These are phyloP conservation scores for Leptodactylus fallax DNA, from an alignment of 2,797 vertebrate genomes.

Conservation along the genomic window DNA sequence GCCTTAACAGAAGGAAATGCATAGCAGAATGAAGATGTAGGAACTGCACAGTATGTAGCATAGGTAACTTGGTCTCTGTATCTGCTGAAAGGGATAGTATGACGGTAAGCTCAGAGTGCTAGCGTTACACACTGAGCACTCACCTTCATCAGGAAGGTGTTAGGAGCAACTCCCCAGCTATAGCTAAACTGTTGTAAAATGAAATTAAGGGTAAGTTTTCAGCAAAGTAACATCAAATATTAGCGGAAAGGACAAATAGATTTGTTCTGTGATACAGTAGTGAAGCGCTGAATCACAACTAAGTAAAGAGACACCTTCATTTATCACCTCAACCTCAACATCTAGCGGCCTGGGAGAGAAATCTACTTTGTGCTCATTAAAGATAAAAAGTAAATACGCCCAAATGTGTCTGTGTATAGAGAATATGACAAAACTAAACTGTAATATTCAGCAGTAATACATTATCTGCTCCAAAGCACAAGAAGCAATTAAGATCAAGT, in stretches of 20 bases:
- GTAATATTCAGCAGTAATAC: conserved; percentile 64
- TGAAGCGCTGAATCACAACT: neutral
- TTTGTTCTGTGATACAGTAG: neutral
- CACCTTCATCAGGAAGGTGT: no score
- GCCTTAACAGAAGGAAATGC: no score
- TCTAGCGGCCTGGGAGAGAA: conserved; percentile 19
- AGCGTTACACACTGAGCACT: no score
- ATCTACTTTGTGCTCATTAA: conserved; percentile 55
- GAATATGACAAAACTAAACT: conserved; percentile 58
- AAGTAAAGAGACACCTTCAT: neutral
- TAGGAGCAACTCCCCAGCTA: no score
- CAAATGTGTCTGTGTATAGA: conserved; percentile 50
- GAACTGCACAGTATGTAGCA: no score
- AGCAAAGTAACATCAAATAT: neutral
- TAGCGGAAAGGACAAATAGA: no score
- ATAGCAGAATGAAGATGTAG: no score
- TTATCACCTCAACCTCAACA: conserved; percentile 9
- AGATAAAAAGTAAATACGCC: conserved; percentile 58
- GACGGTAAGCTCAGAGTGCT: no score
- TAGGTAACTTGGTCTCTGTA: no score
- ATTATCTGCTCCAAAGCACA: conserved; percentile 57
- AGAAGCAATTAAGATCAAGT: conserved; percentile 66
- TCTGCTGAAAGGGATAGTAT: no score
- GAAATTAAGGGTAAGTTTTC: neutral
- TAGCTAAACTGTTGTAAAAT: neutral